A percentile compares a stretch with the other conserved stretches of the same genome.
Conservation (phyloP, 2,888 invertebrate species). For the Noctua janthina region DNA sequence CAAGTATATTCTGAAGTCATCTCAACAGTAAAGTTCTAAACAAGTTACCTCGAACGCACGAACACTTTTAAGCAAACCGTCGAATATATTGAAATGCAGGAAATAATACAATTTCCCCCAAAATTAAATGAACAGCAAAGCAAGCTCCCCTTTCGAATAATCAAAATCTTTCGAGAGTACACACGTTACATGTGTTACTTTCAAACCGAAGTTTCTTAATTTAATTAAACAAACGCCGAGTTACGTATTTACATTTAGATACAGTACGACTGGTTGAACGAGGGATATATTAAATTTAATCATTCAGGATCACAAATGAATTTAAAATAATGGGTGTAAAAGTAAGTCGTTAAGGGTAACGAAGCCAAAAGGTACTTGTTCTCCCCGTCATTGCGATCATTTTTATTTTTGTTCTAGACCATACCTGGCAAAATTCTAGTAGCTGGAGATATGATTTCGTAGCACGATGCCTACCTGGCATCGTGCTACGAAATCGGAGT, state of each 20-base stretch:
- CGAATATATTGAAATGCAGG: conserved; percentile 2
- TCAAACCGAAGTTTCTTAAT: conserved; percentile 38
- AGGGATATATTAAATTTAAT: not conserved
- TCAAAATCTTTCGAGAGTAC: conserved; percentile 31
- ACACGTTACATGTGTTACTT: conserved; percentile 30
- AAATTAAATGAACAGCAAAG: conserved; percentile 24
- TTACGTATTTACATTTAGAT: not conserved
- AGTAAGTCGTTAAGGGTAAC: too few relatives aligned
- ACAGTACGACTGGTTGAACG: not conserved
- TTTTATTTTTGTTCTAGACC: too few relatives aligned
- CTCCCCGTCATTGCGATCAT: too few relatives aligned
- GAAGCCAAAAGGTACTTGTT: too few relatives aligned
- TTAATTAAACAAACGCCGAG: conserved; percentile 40
- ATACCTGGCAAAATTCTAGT: too few relatives aligned
- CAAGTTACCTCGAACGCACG: not conserved
- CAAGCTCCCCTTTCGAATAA: conserved; percentile 25
- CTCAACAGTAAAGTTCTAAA: not conserved
- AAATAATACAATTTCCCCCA: conserved; percentile 9
- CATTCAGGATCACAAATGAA: not conserved
- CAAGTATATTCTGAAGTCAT: not conserved
- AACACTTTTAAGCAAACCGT: not conserved
- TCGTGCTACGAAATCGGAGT: too few relatives aligned
- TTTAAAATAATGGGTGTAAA: too few relatives aligned
- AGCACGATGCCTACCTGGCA: too few relatives aligned
- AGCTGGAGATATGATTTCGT: too few relatives aligned